A percentile compares a stretch with the other conserved stretches of the same genome.
These are phyloP conservation scores for Disparrhopalites patrizii DNA, from an alignment of 2,888 invertebrate species.

Conservation along the genomic window DNA sequence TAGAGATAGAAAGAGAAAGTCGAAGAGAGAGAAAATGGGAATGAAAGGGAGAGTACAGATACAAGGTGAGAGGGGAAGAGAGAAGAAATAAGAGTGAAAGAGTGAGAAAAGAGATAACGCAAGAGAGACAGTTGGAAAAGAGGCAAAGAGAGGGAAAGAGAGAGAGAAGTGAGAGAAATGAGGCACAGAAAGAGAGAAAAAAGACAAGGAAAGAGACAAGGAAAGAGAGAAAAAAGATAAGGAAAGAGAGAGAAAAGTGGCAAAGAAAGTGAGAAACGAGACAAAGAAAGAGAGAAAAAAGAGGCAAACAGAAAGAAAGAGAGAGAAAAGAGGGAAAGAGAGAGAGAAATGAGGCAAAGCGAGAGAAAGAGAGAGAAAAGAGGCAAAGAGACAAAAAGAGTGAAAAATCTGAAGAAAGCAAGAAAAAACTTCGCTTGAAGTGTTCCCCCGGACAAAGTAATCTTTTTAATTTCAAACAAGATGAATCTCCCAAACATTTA, in stretches of 20 bases:
- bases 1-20: neutral
- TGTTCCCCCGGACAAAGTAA: too few species aligned
- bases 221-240: too few species aligned
- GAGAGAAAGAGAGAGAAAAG: neutral
- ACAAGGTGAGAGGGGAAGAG: neutral
- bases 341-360: neutral
- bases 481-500: too few species aligned
- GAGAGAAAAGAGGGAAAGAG: neutral
- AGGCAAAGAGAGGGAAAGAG: neutral
- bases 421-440: too few species aligned
- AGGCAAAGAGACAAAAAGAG: neutral
- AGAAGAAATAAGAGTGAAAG: neutral
- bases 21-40: neutral
- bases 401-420: too few species aligned
- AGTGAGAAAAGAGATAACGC: neutral
- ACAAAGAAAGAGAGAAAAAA: neutral
- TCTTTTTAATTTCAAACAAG: too few species aligned
- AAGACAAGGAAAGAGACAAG: neutral
- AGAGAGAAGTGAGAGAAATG: neutral
- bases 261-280: too few species aligned
- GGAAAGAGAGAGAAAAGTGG: too few species aligned
- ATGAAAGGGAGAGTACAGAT: too few species aligned
- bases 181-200: neutral
- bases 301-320: neutral
- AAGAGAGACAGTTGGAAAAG: neutral